Evolutionary conservation across 1,140 invertebrate species (phyloP), one percentile per base, ranked within the genome.

Genomic region (Augochlora pura): DNA sequence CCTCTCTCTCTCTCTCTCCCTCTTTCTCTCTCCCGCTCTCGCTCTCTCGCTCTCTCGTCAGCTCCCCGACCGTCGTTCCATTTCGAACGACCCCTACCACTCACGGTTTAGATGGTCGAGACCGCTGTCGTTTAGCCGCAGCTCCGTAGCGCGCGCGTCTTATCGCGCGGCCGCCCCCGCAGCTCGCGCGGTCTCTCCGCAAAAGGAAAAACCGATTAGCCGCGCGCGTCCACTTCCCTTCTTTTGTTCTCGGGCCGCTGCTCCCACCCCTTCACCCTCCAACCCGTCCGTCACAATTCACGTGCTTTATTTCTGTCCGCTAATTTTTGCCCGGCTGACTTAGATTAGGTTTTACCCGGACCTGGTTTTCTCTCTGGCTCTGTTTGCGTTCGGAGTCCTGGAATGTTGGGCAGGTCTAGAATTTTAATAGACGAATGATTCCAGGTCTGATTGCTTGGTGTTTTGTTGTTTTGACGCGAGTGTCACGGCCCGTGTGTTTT

Each of bases 1-100:
- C 5, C 65, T 32, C 67, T 27, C 69, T 70, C 63, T 38, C 68
- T 39, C 52, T 25, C 52, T 49, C 32, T 4, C 32, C 4, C 32
- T 4, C 32, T 32, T 4, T 32, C 42, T 10, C 65, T 42, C 67
- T 27, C 69, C 66, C 63, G n/a, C 68, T 39, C 52, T 42, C 52
- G 32, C 80, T 72, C 66, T 66, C 14, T 46, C 42, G 12, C 10
- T 14, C 3, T 14, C 42, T 46, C 42, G 42, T 14, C 42, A 46
- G 42, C 42, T 32, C 32, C 42, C 42, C 42, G 42, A 46, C 42
- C 42, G 42, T 46, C 49, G 76, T 81, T 77, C 83, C 82, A 81
- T 85, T 85, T 81, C 82, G 73, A 84, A 82, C 78, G 60, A 76
- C 72, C 74, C 70, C 74, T 63, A 81, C 83, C 39, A 64, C n/a